These are phyloP conservation scores for Poecilia wingei DNA, from an alignment of 2,797 vertebrate species.

Conservation along the genomic window DNA sequence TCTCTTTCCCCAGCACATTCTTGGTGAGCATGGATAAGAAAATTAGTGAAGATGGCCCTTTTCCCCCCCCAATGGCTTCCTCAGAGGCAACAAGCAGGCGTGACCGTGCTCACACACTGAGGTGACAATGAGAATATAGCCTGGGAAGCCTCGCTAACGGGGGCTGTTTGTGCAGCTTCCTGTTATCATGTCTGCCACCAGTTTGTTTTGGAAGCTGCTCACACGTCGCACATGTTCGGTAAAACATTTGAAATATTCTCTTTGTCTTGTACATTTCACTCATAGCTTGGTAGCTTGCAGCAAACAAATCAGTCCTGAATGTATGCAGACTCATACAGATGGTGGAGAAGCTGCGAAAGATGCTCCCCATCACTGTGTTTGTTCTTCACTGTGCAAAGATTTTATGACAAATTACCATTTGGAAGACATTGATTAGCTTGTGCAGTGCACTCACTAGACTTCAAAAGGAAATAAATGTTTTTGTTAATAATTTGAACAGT, in stretches of 20 bases:
- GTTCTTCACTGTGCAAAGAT: conserved; percentile 49
- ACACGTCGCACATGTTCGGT: conserved; percentile 33
- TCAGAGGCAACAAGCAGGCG: conserved; percentile 43
- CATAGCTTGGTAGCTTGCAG: conserved; percentile 5
- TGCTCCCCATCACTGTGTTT: conserved; percentile 52
- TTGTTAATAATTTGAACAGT: conserved; percentile 3
- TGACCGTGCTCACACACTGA: conserved; percentile 43
- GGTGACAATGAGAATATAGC: conserved; percentile 51
- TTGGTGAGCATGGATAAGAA: conserved; percentile 44
- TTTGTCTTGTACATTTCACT: conserved; percentile 27
- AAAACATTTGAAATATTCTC: conserved; percentile 34
- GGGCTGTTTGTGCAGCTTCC: conserved; percentile 36
- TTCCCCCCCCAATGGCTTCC: conserved; percentile 15
- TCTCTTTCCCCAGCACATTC: conserved; percentile 26
- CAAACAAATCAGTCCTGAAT: conserved; percentile 44
- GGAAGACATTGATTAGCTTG: conserved; percentile 37
- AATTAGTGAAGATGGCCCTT: conserved; percentile 33
- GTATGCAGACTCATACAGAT: conserved; percentile 46
- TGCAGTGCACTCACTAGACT: conserved; percentile 25
- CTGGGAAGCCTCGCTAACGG: conserved; percentile 23
- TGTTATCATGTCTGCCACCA: conserved; percentile 27
- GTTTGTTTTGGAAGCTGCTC: conserved; percentile 46
- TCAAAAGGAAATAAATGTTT: background rate
- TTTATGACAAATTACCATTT: conserved; percentile 51
- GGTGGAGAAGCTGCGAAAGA: conserved; percentile 31